Evolutionary conservation across 2,113 vertebrate species (phyloP).

Genomic region (Beaufortia kweichowensis): DNA sequence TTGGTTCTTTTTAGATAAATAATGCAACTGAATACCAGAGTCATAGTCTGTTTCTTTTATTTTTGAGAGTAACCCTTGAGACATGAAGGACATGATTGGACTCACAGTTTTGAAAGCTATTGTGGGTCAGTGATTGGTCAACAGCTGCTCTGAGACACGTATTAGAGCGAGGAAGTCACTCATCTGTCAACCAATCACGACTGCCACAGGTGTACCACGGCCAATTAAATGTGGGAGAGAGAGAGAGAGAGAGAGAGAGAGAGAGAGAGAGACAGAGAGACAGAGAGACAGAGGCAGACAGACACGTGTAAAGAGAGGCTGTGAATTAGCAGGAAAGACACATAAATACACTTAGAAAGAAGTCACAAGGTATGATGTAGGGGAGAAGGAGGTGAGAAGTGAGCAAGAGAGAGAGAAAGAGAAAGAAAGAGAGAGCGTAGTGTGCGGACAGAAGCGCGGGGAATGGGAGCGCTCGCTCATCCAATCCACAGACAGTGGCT

Average conservation of each 20-base stretch:
- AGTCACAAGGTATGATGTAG: slow-evolving; percentile 1
- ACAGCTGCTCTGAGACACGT: slow-evolving; percentile 32
- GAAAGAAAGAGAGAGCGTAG: slow-evolving; percentile 10
- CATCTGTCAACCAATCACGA: slow-evolving; percentile 48
- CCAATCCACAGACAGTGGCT: not conserved
- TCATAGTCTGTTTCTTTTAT: not conserved
- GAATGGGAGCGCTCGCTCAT: slow-evolving; percentile 8
- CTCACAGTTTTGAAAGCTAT: slow-evolving; percentile 10
- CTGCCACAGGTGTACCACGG: slow-evolving; percentile 6
- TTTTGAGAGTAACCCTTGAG: not conserved
- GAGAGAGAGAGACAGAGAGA: not conserved
- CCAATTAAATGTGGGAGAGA: not conserved
- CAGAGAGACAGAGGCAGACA: not conserved
- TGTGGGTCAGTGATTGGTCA: slow-evolving; percentile 39
- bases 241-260: slow-evolving; percentile 9
- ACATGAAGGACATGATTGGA: slow-evolving; percentile 14
- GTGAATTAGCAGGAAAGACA: not conserved
- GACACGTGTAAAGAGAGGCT: slow-evolving; percentile 19
- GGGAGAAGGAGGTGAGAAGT: slow-evolving; percentile 1
- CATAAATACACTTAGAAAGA: slow-evolving; percentile 16
- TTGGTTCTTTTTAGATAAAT: slow-evolving; percentile 18
- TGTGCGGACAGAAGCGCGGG: not conserved
- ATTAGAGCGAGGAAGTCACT: slow-evolving; percentile 11
- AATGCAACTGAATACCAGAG: slow-evolving; percentile 25
- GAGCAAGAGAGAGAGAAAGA: not conserved